A percentile compares a stretch with the other conserved stretches of the same genome.
These are phyloP conservation scores for Phoronis australis DNA, from an alignment of 2,888 invertebrate species.

Conservation along the genomic window DNA sequence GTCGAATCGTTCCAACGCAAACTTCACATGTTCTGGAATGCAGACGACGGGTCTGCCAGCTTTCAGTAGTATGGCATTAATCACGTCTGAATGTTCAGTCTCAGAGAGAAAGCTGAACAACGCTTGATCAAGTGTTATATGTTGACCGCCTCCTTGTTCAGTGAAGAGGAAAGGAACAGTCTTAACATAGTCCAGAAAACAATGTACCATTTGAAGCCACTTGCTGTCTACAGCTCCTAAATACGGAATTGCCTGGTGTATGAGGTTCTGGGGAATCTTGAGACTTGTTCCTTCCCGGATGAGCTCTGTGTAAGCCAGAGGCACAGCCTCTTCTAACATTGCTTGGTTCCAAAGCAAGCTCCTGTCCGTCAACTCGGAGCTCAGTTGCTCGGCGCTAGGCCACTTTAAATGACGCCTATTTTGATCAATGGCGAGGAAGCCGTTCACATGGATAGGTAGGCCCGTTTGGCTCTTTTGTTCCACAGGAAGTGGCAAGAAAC, in stretches of 20 bases:
- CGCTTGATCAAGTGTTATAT: too few species aligned
- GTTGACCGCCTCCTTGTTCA: too few species aligned
- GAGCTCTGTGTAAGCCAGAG: conserved; percentile 22
- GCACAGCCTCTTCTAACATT: conserved; percentile 30
- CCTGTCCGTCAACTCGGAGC: conserved; percentile 21
- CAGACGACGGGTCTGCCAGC: too few species aligned
- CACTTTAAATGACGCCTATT: conserved; percentile 43
- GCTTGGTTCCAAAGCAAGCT: conserved; percentile 37
- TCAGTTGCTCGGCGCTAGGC: conserved; percentile 24
- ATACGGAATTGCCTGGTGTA: conserved; percentile 15
- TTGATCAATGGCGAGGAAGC: conserved; percentile 40
- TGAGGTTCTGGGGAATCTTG: too few species aligned
- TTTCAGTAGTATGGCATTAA: too few species aligned
- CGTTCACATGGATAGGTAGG: conserved; percentile 44
- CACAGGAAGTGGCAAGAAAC: conserved; percentile 43
- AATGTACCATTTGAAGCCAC: too few species aligned
- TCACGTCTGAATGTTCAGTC: too few species aligned
- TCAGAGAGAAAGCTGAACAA: too few species aligned
- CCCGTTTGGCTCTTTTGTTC: conserved; percentile 34
- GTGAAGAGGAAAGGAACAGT: too few species aligned
- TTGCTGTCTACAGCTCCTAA: conserved; percentile 8
- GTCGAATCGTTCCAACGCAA: too few species aligned
- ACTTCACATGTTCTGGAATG: too few species aligned
- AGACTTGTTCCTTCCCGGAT: conserved; percentile 11
- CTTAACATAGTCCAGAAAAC: too few species aligned